These are phyloP conservation scores for Sciurus vulgaris DNA, from an alignment of 2,797 vertebrate species.

Conservation along the genomic window DNA sequence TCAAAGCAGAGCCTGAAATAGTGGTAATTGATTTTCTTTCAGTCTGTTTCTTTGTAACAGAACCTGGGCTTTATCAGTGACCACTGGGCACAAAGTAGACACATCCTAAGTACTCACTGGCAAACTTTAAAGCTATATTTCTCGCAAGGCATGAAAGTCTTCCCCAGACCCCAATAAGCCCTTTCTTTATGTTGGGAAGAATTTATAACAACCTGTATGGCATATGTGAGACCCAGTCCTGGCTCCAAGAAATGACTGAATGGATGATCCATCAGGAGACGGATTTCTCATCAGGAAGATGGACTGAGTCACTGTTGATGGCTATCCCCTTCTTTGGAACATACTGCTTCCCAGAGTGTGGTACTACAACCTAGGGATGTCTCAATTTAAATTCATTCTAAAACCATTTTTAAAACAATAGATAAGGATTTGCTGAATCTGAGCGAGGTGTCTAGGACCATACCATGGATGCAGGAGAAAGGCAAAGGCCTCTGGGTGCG, in stretches of 20 bases:
- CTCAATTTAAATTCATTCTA: neutral
- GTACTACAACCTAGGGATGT: neutral
- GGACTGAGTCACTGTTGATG: neutral
- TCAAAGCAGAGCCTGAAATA: neutral
- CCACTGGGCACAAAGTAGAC: neutral
- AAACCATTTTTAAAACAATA: neutral
- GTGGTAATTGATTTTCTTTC: neutral
- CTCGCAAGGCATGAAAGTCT: neutral
- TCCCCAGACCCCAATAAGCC: neutral
- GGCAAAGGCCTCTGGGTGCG: neutral
- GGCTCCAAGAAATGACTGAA: neutral
- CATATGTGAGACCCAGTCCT: neutral
- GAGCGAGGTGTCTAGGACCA: neutral
- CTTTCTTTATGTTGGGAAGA: neutral
- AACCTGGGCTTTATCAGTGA: neutral
- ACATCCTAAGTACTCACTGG: fast-evolving
- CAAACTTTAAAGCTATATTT: neutral
- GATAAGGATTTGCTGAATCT: neutral
- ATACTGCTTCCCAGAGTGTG: neutral
- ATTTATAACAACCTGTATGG: neutral
- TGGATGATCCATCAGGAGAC: neutral
- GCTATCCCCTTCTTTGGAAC: neutral
- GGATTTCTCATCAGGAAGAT: neutral
- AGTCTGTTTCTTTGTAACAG: neutral
- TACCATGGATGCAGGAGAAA: neutral